Percentiles rank a stretch among this genome's conserved stretches.
Evolutionary conservation across 2,888 invertebrate species (phyloP).

Genomic region (Xanthia icteritia): DNA sequence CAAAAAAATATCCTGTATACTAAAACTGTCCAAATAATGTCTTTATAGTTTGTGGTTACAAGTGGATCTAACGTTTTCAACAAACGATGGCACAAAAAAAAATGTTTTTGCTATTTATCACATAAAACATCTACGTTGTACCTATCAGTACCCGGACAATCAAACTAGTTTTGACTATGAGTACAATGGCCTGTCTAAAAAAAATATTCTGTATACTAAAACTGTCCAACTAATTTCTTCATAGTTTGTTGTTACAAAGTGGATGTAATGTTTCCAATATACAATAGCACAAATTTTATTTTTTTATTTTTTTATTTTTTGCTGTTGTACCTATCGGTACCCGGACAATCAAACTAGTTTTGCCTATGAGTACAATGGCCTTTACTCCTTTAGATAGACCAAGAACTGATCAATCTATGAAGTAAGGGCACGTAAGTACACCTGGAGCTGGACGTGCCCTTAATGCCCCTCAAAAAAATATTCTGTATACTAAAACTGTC

Average conservation of each 20-base stretch:
- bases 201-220: background rate
- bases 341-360: too few relatives aligned
- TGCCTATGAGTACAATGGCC: too few relatives aligned
- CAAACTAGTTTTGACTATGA: constrained; percentile 50
- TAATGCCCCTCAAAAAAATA: background rate
- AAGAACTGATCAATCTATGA: too few relatives aligned
- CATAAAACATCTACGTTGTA: constrained; percentile 39
- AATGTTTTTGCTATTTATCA: constrained; percentile 51
- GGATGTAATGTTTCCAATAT: background rate
- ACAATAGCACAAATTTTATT: too few relatives aligned
- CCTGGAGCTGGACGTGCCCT: background rate
- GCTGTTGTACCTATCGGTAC: too few relatives aligned
- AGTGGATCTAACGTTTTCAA: background rate
- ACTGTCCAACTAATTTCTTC: background rate
- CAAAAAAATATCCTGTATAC: background rate
- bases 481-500: background rate
- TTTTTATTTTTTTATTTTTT: too few relatives aligned
- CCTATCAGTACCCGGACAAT: constrained; percentile 26
- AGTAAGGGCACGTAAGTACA: too few relatives aligned
- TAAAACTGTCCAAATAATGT: background rate
- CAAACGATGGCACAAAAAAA: background rate
- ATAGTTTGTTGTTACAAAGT: background rate
- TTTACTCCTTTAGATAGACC: too few relatives aligned
- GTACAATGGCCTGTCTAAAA: constrained; percentile 59
- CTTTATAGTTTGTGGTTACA: background rate